phyloP scores from a whole-genome alignment of 2,797 vertebrate genomes.

The Chiloscyllium punctatum region DNA sequence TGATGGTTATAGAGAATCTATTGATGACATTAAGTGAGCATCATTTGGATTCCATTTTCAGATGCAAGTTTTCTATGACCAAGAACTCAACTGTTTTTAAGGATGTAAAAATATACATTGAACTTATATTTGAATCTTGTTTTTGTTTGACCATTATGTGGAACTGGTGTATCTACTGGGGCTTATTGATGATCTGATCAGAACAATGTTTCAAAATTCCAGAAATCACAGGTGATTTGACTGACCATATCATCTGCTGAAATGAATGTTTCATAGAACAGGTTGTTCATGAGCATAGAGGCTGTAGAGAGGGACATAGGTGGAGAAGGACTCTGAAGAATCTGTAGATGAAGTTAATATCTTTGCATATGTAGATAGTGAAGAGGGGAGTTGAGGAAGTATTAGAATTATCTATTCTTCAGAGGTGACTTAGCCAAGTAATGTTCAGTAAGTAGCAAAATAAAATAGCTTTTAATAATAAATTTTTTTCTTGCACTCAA shows the following conservation, averaged over 20 bases:
- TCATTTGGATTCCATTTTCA: neutral
- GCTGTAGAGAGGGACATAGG: neutral
- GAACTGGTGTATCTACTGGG: neutral
- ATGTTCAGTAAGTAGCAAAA: neutral
- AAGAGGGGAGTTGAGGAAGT: neutral
- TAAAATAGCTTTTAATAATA: too few relatives aligned
- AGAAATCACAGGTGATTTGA: neutral
- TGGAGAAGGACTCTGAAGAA: neutral
- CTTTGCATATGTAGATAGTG: neutral
- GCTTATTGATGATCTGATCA: neutral
- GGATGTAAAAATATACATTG: too few relatives aligned
- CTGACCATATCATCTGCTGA: neutral
- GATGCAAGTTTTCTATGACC: neutral
- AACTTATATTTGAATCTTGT: neutral
- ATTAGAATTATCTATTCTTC: neutral
- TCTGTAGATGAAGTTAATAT: neutral
- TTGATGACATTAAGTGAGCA: neutral
- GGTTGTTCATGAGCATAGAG: neutral
- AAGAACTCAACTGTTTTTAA: neutral
- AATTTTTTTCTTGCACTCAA: neutral
- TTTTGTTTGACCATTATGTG: neutral
- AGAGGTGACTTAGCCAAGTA: neutral
- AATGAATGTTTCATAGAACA: neutral
- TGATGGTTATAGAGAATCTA: neutral
- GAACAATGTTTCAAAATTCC: neutral